Conservation (phyloP, 2,113 vertebrate genomes). For the Mandrillus leucophaeus region DNA sequence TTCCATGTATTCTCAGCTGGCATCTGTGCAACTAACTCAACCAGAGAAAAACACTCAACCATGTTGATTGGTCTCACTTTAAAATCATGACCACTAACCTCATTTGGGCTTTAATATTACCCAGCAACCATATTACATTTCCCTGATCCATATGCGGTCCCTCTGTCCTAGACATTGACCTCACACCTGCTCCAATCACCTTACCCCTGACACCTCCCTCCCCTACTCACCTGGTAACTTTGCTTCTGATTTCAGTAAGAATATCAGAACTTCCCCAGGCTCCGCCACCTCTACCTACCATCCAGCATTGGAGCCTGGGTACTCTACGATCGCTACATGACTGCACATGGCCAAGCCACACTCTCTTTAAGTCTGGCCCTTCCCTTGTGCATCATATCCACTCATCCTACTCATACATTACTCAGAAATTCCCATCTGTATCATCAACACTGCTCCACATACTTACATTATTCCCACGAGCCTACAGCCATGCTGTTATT, state of each 20-base stretch:
- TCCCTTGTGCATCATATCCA: neutral
- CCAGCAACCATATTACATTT: neutral
- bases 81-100: neutral
- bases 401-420: neutral
- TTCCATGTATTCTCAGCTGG: neutral
- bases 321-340: neutral
- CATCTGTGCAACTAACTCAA: neutral
- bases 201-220: fast-evolving
- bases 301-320: neutral
- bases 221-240: neutral
- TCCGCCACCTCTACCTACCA: neutral
- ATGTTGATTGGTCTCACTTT: neutral
- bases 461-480: neutral
- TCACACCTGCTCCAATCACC: neutral
- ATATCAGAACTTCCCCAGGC: neutral
- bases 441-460: too few species aligned
- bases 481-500: neutral
- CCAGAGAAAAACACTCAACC: neutral
- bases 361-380: neutral
- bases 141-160: neutral
- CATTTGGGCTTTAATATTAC: neutral
- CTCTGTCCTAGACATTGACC: neutral
- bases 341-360: neutral
- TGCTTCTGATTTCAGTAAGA: neutral
- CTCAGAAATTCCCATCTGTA: neutral